Evolutionary conservation across 2,888 invertebrate species (phyloP), one percentile per base, ranked within the genome.

Genomic region (Pyrochroa serraticornis): DNA sequence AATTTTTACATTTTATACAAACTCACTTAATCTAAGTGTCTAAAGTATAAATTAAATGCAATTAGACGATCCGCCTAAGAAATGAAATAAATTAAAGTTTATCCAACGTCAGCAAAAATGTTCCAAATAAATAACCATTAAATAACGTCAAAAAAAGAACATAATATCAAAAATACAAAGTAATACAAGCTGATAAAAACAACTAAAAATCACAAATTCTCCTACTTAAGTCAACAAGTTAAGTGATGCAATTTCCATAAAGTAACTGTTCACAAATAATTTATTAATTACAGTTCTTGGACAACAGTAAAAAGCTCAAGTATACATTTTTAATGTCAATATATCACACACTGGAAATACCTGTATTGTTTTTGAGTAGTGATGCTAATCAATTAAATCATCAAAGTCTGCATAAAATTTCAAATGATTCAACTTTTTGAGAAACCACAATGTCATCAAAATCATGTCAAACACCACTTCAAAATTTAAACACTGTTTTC

Each of bases 131-230:
- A 74, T 73, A 71, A 70, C 5, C 22, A 22, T 71, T 68, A 71
- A 73, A 73, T 68, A 71, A 22, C 22, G 5, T 22, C 22, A 22
- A 22, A 71, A 69, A 66, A 70, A 71, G 70, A 71, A 73, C 68
- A 69, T 68, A 72, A 71, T 77, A 76, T 75, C 74, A 76, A 77
- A 77, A 77, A 77, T 75, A 77, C 75, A 72, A 73, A 67, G 62
- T 52, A 68, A 62, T 64, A 66, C 62, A 67, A 64, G 62, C 65
- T 60, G 62, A 63, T 50, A 58, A 22, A 63, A 51, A 54, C 38
- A 60, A 67, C 58, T 59, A 43, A 63, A 64, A 71, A 71, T 68
- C 66, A 69, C 69, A 70, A 62, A 62, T 54, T 59, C 57, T 66
- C 44, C 41, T 30, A 35, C 45, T 67, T 69, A 71, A 71, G 71